Evolutionary conservation across 2,113 vertebrate species (phyloP).

Genomic region (Hyperoodon ampullatus): DNA sequence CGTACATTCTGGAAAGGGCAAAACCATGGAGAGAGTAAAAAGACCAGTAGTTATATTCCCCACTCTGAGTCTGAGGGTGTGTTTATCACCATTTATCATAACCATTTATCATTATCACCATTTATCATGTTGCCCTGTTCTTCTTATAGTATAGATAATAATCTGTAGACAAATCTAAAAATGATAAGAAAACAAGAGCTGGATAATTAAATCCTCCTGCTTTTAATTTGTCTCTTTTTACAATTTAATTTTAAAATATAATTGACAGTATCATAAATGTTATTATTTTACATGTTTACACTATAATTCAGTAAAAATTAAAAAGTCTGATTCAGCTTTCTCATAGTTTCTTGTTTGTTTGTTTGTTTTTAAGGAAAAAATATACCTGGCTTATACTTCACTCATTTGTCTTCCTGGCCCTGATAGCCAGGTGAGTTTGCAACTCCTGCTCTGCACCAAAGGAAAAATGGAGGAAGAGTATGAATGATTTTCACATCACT

Average conservation of each 20-base stretch:
- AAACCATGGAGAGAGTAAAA: background rate
- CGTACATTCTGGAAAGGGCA: background rate
- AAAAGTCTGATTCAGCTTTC: background rate
- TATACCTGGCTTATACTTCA: background rate
- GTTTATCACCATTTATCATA: background rate
- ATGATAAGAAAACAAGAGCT: background rate
- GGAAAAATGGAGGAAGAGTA: background rate
- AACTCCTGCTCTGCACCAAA: background rate
- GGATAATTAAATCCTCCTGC: background rate
- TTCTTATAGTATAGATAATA: background rate
- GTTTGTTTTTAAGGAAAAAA: background rate
- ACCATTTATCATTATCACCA: background rate
- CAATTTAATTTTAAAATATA: background rate
- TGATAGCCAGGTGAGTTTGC: background rate
- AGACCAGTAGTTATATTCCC: background rate
- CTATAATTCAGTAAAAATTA: background rate
- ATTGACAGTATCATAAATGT: background rate
- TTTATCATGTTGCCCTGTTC: background rate
- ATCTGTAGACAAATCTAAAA: background rate
- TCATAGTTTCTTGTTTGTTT: no score
- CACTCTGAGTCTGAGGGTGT: background rate
- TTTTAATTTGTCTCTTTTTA: background rate
- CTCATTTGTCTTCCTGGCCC: background rate
- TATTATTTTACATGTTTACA: background rate
- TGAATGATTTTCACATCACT: background rate